Evolutionary conservation across 92 coral and sea anemone species (phyloP).

Genomic region (Siderastrea radians): DNA sequence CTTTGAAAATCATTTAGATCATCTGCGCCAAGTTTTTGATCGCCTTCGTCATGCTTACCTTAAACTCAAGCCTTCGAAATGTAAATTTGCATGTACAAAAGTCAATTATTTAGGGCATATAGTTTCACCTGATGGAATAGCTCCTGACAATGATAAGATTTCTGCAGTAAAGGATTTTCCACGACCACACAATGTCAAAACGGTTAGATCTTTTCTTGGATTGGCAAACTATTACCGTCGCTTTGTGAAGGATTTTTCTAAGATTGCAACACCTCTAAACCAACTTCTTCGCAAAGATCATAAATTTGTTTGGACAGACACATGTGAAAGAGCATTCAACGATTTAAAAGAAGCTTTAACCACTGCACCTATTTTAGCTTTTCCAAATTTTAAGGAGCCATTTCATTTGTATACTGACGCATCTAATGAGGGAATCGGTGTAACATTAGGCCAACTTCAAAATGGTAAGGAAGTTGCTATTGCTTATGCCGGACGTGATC

Average conservation of each 20-base stretch:
- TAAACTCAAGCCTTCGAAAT: too few relatives aligned
- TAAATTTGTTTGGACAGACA: conserved; percentile 53
- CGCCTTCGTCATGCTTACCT: too few relatives aligned
- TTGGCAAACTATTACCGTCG: conserved; percentile 72
- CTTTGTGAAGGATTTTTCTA: conserved; percentile 60
- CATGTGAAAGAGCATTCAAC: conserved; percentile 53
- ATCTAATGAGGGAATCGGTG: conserved; percentile 39
- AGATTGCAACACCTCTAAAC: conserved; percentile 66
- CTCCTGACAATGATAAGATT: conserved; percentile 72
- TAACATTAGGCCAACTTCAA: conserved; percentile 55
- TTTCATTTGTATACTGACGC: conserved; percentile 68
- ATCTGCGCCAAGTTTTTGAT: too few relatives aligned
- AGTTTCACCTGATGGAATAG: conserved; percentile 53
- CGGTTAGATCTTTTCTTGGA: conserved; percentile 67
- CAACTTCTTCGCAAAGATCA: conserved; percentile 52
- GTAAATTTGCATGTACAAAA: too few relatives aligned
- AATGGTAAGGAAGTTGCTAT: conserved; percentile 50
- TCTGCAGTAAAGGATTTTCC: conserved; percentile 61
- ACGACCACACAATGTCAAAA: conserved; percentile 43
- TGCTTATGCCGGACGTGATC: conserved; percentile 53
- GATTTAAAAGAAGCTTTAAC: conserved; percentile 42
- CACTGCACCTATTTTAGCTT: conserved; percentile 68
- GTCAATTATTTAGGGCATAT: conserved; percentile 65
- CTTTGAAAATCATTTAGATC: too few relatives aligned
- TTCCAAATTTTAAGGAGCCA: conserved; percentile 51